Evolutionary conservation across 2,888 invertebrate species (phyloP).

Genomic region (Myopa tessellatipennis): DNA sequence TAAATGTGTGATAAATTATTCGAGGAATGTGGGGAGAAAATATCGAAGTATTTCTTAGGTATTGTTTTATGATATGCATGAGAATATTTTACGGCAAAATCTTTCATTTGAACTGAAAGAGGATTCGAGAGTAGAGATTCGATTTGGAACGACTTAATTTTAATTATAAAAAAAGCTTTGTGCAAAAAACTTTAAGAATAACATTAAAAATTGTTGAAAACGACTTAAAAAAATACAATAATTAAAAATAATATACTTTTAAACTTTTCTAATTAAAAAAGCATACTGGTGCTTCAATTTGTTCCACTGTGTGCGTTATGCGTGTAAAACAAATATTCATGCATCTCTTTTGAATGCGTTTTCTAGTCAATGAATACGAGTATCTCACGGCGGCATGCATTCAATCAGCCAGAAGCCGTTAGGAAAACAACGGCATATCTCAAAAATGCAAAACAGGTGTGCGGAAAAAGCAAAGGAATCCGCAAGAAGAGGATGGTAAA

Average conservation of each 20-base stretch:
- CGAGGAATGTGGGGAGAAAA: no score
- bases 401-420: slow-evolving; percentile 37
- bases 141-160: no score
- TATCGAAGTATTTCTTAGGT: no score
- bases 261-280: background rate
- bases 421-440: slow-evolving; percentile 33
- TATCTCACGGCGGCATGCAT: slow-evolving; percentile 1
- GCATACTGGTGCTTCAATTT: background rate
- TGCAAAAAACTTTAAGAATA: no score
- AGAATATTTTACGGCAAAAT: no score
- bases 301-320: background rate
- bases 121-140: no score
- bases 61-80: no score
- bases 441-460: slow-evolving; percentile 42
- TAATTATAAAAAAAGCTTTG: no score
- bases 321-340: background rate
- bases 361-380: background rate
- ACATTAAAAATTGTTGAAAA: no score
- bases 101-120: no score
- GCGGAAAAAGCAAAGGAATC: background rate
- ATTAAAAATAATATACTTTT: background rate
- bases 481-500: background rate
- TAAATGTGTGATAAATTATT: no score
- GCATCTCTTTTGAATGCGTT: slow-evolving; percentile 5
- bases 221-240: no score